Percentiles rank a stretch among this genome's conserved stretches.
These are phyloP conservation scores for Tetragonula carbonaria DNA, from an alignment of 2,888 invertebrate genomes.

Conservation along the genomic window DNA sequence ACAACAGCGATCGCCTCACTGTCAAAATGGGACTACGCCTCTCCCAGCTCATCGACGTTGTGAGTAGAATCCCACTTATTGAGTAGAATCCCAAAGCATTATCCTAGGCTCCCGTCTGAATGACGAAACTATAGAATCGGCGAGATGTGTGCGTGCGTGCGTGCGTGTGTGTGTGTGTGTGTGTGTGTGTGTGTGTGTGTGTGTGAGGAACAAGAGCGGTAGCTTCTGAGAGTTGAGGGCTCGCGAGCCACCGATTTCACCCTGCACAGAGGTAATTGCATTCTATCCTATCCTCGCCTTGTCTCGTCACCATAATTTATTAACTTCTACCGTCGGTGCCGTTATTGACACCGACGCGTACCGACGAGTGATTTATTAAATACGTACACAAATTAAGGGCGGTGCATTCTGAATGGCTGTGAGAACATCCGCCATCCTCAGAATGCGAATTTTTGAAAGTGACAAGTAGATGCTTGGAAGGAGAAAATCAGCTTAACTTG, in stretches of 20 bases:
- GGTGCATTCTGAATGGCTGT: too few relatives aligned
- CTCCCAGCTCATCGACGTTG: conserved; percentile 96
- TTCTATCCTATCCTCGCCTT: neutral
- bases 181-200: too few relatives aligned
- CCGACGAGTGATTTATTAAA: neutral
- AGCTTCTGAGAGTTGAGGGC: neutral
- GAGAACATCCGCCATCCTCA: neutral
- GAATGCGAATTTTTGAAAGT: neutral
- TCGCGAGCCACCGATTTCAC: conserved; percentile 5
- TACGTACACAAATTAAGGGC: neutral
- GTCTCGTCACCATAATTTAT: neutral
- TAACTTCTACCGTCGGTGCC: neutral
- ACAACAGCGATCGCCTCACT: conserved; percentile 96
- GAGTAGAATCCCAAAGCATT: conserved; percentile 85
- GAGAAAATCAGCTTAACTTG: neutral
- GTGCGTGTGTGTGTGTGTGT: too few relatives aligned
- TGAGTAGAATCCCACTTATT: conserved; percentile 87
- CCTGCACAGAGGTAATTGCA: neutral
- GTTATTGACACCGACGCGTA: neutral
- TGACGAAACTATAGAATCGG: conserved; percentile 40
- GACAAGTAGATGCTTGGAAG: neutral
- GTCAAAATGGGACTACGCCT: conserved; percentile 97
- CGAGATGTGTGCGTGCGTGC: conserved; percentile 24
- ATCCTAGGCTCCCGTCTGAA: conserved; percentile 36
- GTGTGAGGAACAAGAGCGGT: conserved; percentile 36